Evolutionary conservation across 37 sponge, comb jelly and placozoan species (phyloP).

Genomic region (Petrosia ficiformis): DNA sequence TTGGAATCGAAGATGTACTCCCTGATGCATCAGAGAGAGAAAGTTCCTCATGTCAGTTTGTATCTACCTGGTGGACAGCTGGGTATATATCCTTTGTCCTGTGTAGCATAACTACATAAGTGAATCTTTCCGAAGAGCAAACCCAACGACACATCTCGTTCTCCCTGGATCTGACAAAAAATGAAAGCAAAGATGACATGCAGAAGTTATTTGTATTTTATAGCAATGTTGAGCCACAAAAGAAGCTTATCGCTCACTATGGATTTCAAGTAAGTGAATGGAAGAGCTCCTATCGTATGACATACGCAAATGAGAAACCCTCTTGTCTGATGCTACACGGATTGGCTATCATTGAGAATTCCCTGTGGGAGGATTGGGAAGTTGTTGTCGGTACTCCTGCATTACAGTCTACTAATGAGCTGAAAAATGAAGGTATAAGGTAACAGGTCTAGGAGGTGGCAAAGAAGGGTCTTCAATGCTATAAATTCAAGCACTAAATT

Average conservation of each 20-base stretch:
- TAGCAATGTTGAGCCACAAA: conserved; percentile 34
- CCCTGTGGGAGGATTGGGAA: conserved; percentile 88
- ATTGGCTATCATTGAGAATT: conserved; percentile 81
- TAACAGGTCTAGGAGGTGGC: conserved; percentile 30
- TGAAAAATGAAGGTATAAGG: conserved; percentile 36
- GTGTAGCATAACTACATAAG: conserved; percentile 17
- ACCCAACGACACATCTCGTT: conserved; percentile 62
- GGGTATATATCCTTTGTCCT: conserved; percentile 32
- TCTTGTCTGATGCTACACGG: conserved; percentile 65
- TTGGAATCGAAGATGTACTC: conserved; percentile 76
- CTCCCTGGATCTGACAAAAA: conserved; percentile 70
- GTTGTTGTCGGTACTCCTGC: conserved; percentile 88
- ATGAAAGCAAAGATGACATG: conserved; percentile 45
- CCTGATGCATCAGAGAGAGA: background rate
- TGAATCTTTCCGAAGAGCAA: conserved; percentile 53
- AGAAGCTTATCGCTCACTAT: conserved; percentile 60
- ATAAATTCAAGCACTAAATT: too few relatives aligned
- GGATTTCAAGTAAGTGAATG: conserved; percentile 74
- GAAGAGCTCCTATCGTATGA: conserved; percentile 86
- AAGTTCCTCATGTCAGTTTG: conserved; percentile 34
- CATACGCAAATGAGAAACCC: conserved; percentile 35
- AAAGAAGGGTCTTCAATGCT: conserved; percentile 33
- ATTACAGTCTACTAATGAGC: conserved; percentile 14
- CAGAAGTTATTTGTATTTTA: conserved; percentile 86
- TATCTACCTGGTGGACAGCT: conserved; percentile 39